Conservation (phyloP, 2,113 vertebrate genomes). For the Chlamydotis undulata region DNA sequence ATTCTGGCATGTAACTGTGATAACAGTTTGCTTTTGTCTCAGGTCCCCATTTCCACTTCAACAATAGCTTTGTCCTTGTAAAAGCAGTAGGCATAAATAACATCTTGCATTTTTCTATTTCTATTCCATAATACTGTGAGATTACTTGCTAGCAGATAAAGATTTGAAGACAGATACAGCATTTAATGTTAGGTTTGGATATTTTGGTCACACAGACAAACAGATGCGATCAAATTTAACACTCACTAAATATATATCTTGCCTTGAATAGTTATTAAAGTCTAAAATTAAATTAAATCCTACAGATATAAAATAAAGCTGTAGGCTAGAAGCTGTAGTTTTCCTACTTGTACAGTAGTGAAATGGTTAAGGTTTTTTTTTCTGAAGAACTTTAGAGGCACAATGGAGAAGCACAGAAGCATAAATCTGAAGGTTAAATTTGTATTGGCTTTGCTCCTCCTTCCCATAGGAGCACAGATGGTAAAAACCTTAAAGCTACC, state of each 20-base stretch:
- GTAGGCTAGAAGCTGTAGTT: not conserved
- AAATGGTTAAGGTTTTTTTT: slow-evolving; percentile 43
- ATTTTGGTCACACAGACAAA: not conserved
- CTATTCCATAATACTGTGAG: not conserved
- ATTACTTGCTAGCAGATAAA: not conserved
- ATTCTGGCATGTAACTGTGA: not conserved
- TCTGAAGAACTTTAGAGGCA: slow-evolving; percentile 39
- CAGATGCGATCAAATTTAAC: not conserved
- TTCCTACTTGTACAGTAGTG: not conserved
- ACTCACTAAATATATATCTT: not conserved
- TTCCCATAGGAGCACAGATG: slow-evolving; percentile 62
- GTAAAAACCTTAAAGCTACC: slow-evolving; percentile 57
- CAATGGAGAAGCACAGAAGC: slow-evolving; percentile 54
- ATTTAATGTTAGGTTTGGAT: not conserved
- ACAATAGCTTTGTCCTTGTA: not conserved
- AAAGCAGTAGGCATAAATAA: not conserved
- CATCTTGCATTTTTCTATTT: not conserved
- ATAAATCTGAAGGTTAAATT: slow-evolving; percentile 66
- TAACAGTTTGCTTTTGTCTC: not conserved
- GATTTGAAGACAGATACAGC: not conserved
- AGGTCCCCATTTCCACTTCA: not conserved
- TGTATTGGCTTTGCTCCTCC: slow-evolving; percentile 54
- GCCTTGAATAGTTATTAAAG: not conserved
- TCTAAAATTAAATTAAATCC: not conserved
- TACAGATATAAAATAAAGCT: not conserved